These are phyloP conservation scores for Phaedon cochleariae DNA, from an alignment of 2,888 invertebrate species.

Conservation along the genomic window DNA sequence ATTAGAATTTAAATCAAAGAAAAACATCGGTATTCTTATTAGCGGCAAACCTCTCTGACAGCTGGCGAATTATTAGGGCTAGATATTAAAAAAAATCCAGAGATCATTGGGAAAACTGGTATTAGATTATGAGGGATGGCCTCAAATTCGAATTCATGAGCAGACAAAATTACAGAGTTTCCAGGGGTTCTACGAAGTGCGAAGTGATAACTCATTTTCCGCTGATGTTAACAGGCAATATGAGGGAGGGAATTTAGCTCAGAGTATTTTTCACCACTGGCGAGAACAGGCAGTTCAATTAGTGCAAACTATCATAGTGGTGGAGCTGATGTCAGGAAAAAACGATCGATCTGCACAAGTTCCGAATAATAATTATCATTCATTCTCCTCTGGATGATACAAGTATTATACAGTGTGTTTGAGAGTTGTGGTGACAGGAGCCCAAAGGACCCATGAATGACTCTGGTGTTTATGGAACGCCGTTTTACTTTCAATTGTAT, in stretches of 20 bases:
- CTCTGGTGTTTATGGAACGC: too few species aligned
- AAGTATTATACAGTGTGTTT: too few species aligned
- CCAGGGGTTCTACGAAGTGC: background rate
- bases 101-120: constrained; percentile 17
- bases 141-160: constrained; percentile 23
- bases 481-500: too few species aligned
- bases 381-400: too few species aligned
- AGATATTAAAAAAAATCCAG: constrained; percentile 35
- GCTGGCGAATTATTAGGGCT: constrained; percentile 29
- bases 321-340: too few species aligned
- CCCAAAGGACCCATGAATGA: too few species aligned
- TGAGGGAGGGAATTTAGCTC: background rate
- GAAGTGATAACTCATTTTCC: background rate
- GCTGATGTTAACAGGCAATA: background rate
- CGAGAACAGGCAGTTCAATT: too few species aligned
- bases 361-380: too few species aligned
- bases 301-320: too few species aligned
- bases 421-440: too few species aligned
- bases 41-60: constrained; percentile 27
- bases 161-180: background rate
- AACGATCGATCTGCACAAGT: too few species aligned
- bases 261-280: too few species aligned
- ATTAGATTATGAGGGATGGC: constrained; percentile 22
- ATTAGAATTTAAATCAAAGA: constrained; percentile 25
- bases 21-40: constrained; percentile 23